A percentile compares a stretch with the other conserved stretches of the same genome.
phyloP scores from a whole-genome alignment of 2,113 vertebrate genomes.

The Tachuris rubrigastra region DNA sequence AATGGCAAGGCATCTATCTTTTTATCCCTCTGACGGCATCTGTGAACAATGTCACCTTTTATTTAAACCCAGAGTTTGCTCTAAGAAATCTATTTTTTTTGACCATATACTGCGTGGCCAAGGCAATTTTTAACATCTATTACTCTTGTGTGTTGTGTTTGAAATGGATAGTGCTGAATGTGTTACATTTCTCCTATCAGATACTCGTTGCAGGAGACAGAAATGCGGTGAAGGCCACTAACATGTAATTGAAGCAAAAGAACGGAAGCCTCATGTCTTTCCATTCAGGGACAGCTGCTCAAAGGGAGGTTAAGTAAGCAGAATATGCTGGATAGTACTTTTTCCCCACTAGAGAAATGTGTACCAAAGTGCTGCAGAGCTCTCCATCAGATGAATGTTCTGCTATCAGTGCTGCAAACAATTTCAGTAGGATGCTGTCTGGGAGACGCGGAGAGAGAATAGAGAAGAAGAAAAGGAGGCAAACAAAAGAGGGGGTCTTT shows the following conservation, averaged over 20 bases:
- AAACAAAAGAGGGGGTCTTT: accelerated
- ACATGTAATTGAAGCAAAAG: not conserved
- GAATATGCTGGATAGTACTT: not conserved
- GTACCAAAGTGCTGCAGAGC: not conserved
- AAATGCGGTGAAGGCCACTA: not conserved
- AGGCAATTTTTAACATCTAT: slow-evolving; percentile 47
- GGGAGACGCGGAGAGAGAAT: not conserved
- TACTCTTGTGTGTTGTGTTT: slow-evolving; percentile 39
- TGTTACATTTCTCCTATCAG: not conserved
- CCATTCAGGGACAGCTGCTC: not conserved
- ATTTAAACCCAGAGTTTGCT: slow-evolving; percentile 29
- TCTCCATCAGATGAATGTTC: not conserved
- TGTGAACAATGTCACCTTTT: slow-evolving; percentile 44
- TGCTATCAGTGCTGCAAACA: not conserved
- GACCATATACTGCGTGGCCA: not conserved
- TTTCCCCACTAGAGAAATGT: not conserved
- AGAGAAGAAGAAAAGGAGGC: not conserved
- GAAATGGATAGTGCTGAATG: slow-evolving; percentile 35
- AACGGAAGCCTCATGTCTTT: slow-evolving; percentile 25
- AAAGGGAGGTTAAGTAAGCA: slow-evolving; percentile 38
- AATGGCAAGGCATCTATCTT: not conserved
- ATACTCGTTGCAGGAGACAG: not conserved
- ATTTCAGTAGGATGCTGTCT: not conserved
- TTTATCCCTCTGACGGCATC: not conserved
- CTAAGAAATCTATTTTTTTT: slow-evolving; percentile 45